Conservation (phyloP, 2,888 invertebrate species). For the Tuberolachnus salignus region DNA sequence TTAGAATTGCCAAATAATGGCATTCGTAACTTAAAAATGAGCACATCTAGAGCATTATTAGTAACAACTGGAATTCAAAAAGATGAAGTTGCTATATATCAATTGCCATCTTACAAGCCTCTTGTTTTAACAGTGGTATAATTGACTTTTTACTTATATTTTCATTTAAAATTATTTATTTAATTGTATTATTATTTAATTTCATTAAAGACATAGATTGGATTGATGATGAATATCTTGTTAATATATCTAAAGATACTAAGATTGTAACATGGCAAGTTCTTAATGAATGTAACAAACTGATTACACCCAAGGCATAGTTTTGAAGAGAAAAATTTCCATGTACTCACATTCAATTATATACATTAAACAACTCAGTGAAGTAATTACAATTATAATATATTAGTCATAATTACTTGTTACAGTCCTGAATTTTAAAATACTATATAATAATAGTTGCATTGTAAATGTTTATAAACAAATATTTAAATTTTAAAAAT, state of each 20-base stretch:
- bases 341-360: constrained; percentile 86
- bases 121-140: constrained; percentile 88
- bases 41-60: constrained; percentile 86
- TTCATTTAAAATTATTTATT: too few species aligned
- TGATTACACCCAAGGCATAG: too few species aligned
- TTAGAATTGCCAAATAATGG: constrained; percentile 76
- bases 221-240: constrained; percentile 94
- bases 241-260: constrained; percentile 91
- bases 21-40: constrained; percentile 91
- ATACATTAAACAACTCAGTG: constrained; percentile 85
- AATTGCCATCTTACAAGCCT: constrained; percentile 90
- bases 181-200: not conserved
- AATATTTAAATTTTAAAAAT: too few species aligned
- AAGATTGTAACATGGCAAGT: constrained; percentile 89
- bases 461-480: too few species aligned
- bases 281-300: too few species aligned
- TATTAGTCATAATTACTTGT: not conserved
- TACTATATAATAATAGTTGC: too few species aligned
- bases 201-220: constrained; percentile 82
- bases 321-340: constrained; percentile 77
- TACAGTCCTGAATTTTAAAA: too few species aligned
- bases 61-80: constrained; percentile 92
- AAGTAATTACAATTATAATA: constrained; percentile 63
- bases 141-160: not conserved
- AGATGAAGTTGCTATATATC: constrained; percentile 89